Conservation (phyloP, 2,797 vertebrate species). For the Myripristis jacobus region DNA sequence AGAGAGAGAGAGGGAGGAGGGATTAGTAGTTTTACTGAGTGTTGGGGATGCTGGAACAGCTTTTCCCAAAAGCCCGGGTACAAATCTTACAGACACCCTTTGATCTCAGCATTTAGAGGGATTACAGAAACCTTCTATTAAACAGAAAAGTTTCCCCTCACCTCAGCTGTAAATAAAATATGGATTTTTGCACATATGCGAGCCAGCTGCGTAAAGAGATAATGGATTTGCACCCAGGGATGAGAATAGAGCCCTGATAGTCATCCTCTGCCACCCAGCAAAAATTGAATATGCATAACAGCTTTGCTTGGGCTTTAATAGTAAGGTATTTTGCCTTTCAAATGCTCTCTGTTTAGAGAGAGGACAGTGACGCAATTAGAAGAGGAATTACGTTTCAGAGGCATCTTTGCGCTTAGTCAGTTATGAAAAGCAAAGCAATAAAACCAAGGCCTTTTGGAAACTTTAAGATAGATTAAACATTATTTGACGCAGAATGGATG, state of each 20-base stretch:
- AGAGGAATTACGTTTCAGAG: no score
- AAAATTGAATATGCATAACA: constrained; percentile 2
- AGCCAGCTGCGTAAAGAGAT: background rate
- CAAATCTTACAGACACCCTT: constrained; percentile 37
- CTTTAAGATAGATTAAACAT: no score
- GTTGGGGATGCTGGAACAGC: constrained; percentile 31
- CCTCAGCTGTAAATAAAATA: constrained; percentile 15
- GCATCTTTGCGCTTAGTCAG: no score
- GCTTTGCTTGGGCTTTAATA: background rate
- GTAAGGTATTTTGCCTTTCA: no score
- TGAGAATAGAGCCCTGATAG: background rate
- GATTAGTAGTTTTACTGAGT: constrained; percentile 10
- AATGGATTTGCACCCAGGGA: background rate
- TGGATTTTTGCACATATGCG: background rate
- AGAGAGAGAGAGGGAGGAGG: constrained; percentile 20
- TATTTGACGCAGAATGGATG: no score
- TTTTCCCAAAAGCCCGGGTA: constrained; percentile 17
- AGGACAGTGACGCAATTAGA: no score
- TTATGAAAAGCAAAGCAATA: no score
- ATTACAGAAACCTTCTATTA: constrained; percentile 15
- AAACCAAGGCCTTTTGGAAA: no score
- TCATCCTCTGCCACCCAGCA: background rate
- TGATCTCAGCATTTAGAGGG: constrained; percentile 47
- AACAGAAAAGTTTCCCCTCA: constrained; percentile 11
- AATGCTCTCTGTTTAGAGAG: no score